Conservation (phyloP, 2,797 vertebrate species). For the Hyperoplus lanceolatus region DNA sequence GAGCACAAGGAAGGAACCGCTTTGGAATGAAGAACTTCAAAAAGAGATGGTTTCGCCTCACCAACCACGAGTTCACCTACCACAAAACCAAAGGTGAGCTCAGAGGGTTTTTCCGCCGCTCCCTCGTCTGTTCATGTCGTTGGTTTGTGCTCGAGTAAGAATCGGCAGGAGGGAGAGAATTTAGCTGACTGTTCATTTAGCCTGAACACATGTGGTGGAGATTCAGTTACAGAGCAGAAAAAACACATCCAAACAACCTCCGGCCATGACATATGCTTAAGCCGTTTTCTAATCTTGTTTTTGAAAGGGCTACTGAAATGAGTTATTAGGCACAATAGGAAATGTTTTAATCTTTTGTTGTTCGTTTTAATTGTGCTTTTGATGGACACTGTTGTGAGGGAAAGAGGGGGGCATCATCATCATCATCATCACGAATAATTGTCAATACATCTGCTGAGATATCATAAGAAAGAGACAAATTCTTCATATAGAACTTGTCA, state of each 20-base stretch:
- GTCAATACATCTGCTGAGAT: not conserved
- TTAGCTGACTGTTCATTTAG: conserved; percentile 47
- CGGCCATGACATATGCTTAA: not conserved
- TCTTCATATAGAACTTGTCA: not conserved
- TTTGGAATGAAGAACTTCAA: conserved; percentile 99
- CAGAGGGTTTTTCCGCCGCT: conserved; percentile 50
- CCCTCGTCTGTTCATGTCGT: conserved; percentile 1
- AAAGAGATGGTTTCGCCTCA: conserved; percentile 98
- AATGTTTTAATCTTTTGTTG: not conserved
- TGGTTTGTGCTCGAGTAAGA: conserved; percentile 8
- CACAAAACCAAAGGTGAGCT: conserved; percentile 96
- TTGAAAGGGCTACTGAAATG: not conserved
- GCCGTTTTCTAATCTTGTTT: conserved; percentile 7
- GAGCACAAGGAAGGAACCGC: conserved; percentile 96
- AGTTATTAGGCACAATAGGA: not conserved
- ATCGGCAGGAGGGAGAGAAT: conserved; percentile 37
- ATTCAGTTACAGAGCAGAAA: conserved; percentile 57
- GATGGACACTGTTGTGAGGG: not conserved
- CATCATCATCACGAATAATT: not conserved
- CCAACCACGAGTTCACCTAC: conserved; percentile 98
- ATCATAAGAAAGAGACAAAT: not conserved
- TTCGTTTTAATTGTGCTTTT: not conserved
- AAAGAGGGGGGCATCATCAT: not conserved
- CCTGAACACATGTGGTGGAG: conserved; percentile 59
- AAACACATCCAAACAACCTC: conserved; percentile 30